Base-by-base conservation (phyloP, 2,797 vertebrate species). In the Epinephelus coioides region DNA sequence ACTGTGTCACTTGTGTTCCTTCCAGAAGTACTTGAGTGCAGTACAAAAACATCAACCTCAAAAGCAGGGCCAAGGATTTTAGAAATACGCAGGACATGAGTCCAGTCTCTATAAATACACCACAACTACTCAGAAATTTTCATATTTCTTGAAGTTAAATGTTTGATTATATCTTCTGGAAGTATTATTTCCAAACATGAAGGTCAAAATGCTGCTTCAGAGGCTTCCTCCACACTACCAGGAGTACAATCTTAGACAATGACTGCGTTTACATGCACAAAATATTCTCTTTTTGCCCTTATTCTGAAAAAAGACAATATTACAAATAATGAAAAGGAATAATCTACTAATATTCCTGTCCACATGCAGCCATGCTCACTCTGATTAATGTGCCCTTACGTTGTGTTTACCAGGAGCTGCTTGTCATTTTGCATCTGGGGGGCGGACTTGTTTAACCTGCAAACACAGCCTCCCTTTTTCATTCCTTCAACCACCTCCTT, bases 1-100 rank as follows among this genome's bases (percentile, higher is more conserved):
- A 46, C 30, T 60, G 9, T 73, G 69, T 69, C 68, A 62, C 34
- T 67, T 59, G 55, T n/a, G 50, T 77, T 72, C 19, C 47, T 65
- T 83, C 68, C 59, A 68, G 27, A 74, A 30, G 12, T 21, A 70
- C 44, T 44, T 0, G 43, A 71, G 27, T 50, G 18, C 19, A 40
- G 62, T 30, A 18, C 34, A 71, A 66, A 77, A 70, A 53, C n/a
- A 49, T 27, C 21, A 55, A 47, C 4, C 64, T 51, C 34, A 43
- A 81, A 70, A 77, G 60, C 59, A 30, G 61, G 38, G 19, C 38
- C 12, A 17, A 50, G 30, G 18, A 56, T 53, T 64, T 71, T 18
- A 23, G 14, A 63, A 54, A 64, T 44, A 50, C 63, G 30, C 9
- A 34, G 34, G 43, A 63, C 23, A 43, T 15, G 49, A 51, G 19